Base-by-base conservation (phyloP, 2,113 vertebrate species). In the Halichoerus grypus region DNA sequence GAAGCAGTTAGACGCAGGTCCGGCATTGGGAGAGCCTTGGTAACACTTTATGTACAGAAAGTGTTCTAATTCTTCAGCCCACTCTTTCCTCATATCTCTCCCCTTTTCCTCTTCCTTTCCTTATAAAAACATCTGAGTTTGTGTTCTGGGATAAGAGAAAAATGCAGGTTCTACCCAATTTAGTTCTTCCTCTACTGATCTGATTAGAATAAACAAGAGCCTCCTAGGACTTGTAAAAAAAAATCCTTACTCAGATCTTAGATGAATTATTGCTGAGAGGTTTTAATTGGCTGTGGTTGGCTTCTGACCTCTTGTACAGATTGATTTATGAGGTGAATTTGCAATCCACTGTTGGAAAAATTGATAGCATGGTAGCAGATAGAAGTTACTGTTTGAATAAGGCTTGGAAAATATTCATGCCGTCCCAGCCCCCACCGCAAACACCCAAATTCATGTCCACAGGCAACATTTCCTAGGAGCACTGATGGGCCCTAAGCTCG, bases 251-350 rank as follows among this genome's bases (percentile, higher is more conserved):
- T 90, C 90, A 94, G 94, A 96, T 69, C 49, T 95, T 96, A 72
- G 97, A 65, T 72, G 76, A 97, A 85, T 91, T 97, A 91, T 89
- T 97, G 74, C 71, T 28, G 88, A 95, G 97, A 98, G 79, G 57
- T 96, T 98, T 98, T 98, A 87, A 93, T 97, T 96, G 97, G 85
- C 94, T 83, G n/a, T 81, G n/a, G 31, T 71, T 94, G 83, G 74
- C 97, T 93, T 97, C 95, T 94, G 95, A 94, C 97, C 97, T 96
- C 88, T 97, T 87, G 85, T 82, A 63, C 91, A 79, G 97, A 91
- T 55, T 96, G 83, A 95, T 97, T 88, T 98, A 85, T 84, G 98
- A 97, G 92, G 93, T 82, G 53, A 93, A 97, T 96, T 94, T 97
- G 74, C 49, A 97, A 51, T 96, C 88, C 57, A 91, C 95, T 95